Base-by-base conservation (phyloP, 92 coral and sea anemone genomes). In the Phenganax subtilis region DNA sequence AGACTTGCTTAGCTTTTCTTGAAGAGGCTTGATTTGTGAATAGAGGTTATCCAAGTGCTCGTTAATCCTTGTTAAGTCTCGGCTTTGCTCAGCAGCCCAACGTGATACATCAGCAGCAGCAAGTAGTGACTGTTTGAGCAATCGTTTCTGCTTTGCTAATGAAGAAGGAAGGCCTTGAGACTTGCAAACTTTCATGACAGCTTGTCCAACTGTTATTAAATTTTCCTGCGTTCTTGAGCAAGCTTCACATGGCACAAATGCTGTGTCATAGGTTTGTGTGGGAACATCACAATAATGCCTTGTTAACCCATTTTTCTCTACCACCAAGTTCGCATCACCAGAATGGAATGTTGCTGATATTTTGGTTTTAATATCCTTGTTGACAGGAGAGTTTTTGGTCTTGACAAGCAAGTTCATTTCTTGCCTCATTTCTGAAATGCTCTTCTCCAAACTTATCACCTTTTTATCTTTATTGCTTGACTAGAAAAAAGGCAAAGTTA, bases 51-150 rank as follows among this genome's bases (percentile, higher is more conserved):
- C 98, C 30, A 94, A 79, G 75, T 94, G 98, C 62, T 85, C 85
- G 72, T 91, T 94, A 14, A 94, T 94, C 75, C 98, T 89, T 9
- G 91, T 85, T 54, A 94, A 90, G 62, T 94, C 98, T 78, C 93
- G 96, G 80, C 87, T 94, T 68, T 94, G 98, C 67, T 94, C 98
- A 44, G 94, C 81, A 27, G 98, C 84, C 98, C 98, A 94, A 57
- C 98, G 88, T 0, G 98, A 94, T 10, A 94, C 92, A 81, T 94
- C 98, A 27, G 98, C 97, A 0, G 98, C 98, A n/a, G 98, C 98
- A 86, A 94, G 81, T 11, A 94, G 83, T 0, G 98, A 94, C 80
- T 91, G 92, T 14, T 89, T 85, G 64, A 94, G 87, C n/a, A 94
- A 88, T 62, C 92, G 90, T 85, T 91, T 94, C 76, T 94, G 98